Evolutionary conservation across 2,113 vertebrate species (phyloP), one percentile per base, ranked within the genome.

Genomic region (Piaya cayana): DNA sequence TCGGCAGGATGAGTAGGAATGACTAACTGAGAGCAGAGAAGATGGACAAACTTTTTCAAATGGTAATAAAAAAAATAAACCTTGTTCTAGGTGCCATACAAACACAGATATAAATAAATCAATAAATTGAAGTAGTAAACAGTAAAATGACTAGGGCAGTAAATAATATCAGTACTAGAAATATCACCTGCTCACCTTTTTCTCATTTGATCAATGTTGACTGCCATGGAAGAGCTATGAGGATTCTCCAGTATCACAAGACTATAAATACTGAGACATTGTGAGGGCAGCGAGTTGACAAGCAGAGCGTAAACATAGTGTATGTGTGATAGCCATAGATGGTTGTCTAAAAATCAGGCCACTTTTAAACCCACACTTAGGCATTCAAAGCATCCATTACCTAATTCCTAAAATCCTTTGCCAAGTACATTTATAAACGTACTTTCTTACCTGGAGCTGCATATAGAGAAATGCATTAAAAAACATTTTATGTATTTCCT

Each of bases 1-100:
- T 88, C 86, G 82, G 55, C 86, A 96, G 71, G 56, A 92, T 83
- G 64, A 88, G 32, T 34, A 94, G n/a, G 12, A 94, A 93, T 83
- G 50, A 85, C 32, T 89, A 89, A 89, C 62, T 64, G 69, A 71
- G 53, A 72, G 29, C 23, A 34, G 20, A 89, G 30, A 39, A 49
- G 47, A 81, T 52, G 42, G 52, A 92, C 34, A 88, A 90, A 80
- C 22, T 76, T 87, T 79, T 92, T 77, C 76, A 88, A 79, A 83
- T 8, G 37, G 50, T 16, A 83, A 74, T 25, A 63, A 58, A 82
- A 62, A 52, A 63, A 36, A 36, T 22, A 94, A 58, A 80, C 32
- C 20, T 47, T 82, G 1, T 90, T 72, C 47, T 62, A 90, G n/a
- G 27, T 86, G 50, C 26, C 37, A 63, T 29, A 53, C n/a, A 79